A percentile compares a stretch with the other conserved stretches of the same genome.
These are phyloP conservation scores for Aphodius sticticus DNA, from an alignment of 2,888 invertebrate genomes.

Conservation along the genomic window DNA sequence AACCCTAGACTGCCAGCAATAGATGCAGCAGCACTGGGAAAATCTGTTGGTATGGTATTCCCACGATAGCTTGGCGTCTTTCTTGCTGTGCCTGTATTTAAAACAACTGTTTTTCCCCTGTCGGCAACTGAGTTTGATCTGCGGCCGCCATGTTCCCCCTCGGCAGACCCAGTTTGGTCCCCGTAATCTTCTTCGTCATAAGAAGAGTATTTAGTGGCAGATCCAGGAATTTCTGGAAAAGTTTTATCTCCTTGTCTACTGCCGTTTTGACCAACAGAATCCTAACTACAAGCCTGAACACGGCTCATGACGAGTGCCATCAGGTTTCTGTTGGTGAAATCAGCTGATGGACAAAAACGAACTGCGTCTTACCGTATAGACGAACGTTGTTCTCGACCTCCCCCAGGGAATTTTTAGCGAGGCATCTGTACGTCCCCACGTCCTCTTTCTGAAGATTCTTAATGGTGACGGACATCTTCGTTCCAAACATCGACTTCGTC, in stretches of 20 bases:
- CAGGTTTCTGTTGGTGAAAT: neutral
- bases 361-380: conserved; percentile 75
- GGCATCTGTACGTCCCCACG: conserved; percentile 84
- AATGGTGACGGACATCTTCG: conserved; percentile 82
- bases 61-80: conserved; percentile 38
- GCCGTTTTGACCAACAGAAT: neutral
- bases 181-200: conserved; percentile 65
- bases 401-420: conserved; percentile 87
- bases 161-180: conserved; percentile 76
- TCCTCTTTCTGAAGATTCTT: conserved; percentile 76
- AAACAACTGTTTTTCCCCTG: conserved; percentile 38
- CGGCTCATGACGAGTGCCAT: neutral
- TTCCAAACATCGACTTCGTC: conserved; percentile 79
- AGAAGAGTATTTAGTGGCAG: conserved; percentile 67
- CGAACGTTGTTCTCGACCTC: conserved; percentile 89
- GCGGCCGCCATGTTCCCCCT: conserved; percentile 68
- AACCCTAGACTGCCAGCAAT: conserved; percentile 32
- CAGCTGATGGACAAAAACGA: conserved; percentile 6
- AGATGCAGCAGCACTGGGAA: conserved; percentile 37
- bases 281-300: neutral
- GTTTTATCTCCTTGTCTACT: conserved; percentile 13
- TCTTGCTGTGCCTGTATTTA: conserved; percentile 40
- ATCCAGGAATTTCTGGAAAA: conserved; percentile 77
- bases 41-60: conserved; percentile 51
- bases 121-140: conserved; percentile 53